Percentiles rank a stretch among this genome's conserved stretches.
Conservation (phyloP, 2,797 vertebrate genomes). For the Vultur gryphus region DNA sequence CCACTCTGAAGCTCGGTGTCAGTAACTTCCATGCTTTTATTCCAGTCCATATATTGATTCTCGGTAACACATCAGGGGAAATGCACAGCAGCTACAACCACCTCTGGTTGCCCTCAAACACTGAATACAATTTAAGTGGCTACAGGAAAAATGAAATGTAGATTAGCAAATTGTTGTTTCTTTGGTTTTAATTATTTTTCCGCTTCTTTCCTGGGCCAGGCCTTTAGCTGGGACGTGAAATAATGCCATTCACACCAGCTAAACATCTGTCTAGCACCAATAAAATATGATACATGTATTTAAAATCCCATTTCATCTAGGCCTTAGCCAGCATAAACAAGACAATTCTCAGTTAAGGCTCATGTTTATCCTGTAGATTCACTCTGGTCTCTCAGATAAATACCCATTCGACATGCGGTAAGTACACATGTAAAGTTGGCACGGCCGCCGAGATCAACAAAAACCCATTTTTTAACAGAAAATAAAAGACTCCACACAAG, state of each 20-base stretch:
- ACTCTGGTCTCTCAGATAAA: not conserved
- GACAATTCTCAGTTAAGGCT: not conserved
- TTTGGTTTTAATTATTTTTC: not conserved
- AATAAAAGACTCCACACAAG: not conserved
- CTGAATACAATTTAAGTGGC: not conserved
- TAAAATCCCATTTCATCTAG: not conserved
- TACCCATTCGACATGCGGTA: accelerated
- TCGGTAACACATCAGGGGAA: not conserved
- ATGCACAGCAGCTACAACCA: not conserved
- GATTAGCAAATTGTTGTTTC: not conserved
- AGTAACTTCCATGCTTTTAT: not conserved
- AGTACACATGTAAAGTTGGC: accelerated
- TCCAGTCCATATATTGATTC: not conserved
- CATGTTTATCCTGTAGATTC: not conserved
- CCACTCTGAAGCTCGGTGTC: not conserved
- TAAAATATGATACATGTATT: not conserved
- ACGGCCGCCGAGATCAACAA: accelerated
- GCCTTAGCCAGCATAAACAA: not conserved
- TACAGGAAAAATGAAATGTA: not conserved
- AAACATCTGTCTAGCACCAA: not conserved
- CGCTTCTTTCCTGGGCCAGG: not conserved
- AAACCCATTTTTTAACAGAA: accelerated
- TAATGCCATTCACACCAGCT: not conserved
- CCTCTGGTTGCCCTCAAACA: not conserved
- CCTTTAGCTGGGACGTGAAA: not conserved